phyloP scores from a whole-genome alignment of 2,797 vertebrate species.

The Pempheris klunzingeri region DNA sequence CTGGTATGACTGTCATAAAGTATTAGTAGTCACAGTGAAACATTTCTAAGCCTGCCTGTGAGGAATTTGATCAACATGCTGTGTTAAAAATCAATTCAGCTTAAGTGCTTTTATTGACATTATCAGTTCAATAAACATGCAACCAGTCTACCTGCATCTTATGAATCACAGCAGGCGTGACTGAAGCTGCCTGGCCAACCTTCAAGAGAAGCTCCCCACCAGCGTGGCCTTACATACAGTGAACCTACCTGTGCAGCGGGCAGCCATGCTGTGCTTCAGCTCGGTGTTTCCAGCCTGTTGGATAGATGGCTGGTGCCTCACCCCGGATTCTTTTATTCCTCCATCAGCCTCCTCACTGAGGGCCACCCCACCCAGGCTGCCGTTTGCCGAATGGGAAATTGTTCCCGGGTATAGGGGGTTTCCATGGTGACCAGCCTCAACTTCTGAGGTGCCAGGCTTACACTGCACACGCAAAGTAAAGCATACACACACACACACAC shows the following conservation, averaged over 20 bases:
- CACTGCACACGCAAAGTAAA: not conserved
- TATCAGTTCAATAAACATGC: not conserved
- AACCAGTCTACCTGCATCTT: not conserved
- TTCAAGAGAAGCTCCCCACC: not conserved
- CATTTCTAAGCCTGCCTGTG: not conserved
- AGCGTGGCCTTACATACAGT: not conserved
- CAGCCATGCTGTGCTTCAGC: not conserved
- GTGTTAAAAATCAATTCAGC: not conserved
- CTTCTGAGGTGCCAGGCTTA: slow-evolving; percentile 36
- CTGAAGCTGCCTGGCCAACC: not conserved
- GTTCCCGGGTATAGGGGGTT: slow-evolving; percentile 53
- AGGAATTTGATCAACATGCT: slow-evolving; percentile 3
- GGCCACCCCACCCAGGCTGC: slow-evolving; percentile 11
- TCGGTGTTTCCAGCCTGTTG: not conserved
- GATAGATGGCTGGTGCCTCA: slow-evolving; percentile 16
- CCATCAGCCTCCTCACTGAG: slow-evolving; percentile 18
- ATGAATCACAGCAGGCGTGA: not conserved
- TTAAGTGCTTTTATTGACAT: not conserved
- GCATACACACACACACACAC: slow-evolving; percentile 17
- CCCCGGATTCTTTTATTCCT: slow-evolving; percentile 11
- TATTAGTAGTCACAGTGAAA: not conserved
- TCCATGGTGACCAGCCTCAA: slow-evolving; percentile 62
- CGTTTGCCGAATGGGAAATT: slow-evolving; percentile 28
- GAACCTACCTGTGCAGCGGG: not conserved
- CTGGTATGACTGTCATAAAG: not conserved